These are phyloP conservation scores for Platalea minor DNA, from an alignment of 2,797 vertebrate species.

Conservation along the genomic window DNA sequence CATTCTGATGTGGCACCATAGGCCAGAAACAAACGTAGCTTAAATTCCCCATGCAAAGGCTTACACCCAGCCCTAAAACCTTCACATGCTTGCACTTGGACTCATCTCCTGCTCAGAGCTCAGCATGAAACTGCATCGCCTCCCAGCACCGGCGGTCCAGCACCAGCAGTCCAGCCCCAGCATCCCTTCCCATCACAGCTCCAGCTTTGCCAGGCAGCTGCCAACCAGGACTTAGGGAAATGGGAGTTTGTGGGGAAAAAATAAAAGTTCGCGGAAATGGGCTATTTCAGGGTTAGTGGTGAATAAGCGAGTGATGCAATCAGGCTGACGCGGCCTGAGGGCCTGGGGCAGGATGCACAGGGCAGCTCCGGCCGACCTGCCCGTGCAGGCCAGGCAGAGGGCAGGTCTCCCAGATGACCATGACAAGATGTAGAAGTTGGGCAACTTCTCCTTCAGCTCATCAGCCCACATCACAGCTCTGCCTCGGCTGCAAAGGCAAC, in stretches of 20 bases:
- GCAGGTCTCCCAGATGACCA: not conserved
- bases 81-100: fast-evolving
- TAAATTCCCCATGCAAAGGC: not conserved
- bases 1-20: not conserved
- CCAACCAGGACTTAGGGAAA: not conserved
- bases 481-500: fast-evolving
- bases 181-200: not conserved
- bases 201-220: not conserved
- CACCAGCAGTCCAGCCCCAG: not conserved
- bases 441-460: not conserved
- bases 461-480: not conserved
- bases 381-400: fast-evolving
- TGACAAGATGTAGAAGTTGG: fast-evolving
- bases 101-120: not conserved
- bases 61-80: not conserved
- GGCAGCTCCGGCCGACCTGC: not conserved
- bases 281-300: not conserved
- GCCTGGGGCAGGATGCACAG: not conserved
- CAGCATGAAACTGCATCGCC: not conserved
- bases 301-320: fast-evolving
- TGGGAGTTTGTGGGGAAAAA: not conserved
- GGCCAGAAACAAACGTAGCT: not conserved
- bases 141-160: not conserved
- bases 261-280: fast-evolving
- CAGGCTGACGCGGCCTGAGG: not conserved